These are phyloP conservation scores for Sphinx pinastri DNA, from an alignment of 2,888 invertebrate genomes.

Conservation along the genomic window DNA sequence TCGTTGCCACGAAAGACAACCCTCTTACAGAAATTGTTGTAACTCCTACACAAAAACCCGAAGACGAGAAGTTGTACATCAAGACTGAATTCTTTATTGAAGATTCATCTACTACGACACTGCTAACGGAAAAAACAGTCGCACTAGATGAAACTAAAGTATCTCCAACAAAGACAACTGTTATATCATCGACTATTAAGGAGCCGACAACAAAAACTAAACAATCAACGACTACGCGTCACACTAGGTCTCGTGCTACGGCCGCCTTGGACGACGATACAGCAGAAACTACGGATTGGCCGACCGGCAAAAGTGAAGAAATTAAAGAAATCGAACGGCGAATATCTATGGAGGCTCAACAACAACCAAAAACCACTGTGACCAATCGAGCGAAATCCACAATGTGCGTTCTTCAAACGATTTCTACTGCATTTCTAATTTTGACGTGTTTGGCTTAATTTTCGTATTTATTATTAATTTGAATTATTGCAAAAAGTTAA, in stretches of 20 bases:
- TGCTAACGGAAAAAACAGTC: slow-evolving; percentile 25
- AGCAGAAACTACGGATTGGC: slow-evolving; percentile 42
- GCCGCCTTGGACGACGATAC: slow-evolving; percentile 23
- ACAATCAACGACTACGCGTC: slow-evolving; percentile 16
- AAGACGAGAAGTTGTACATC: not conserved
- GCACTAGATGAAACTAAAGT: slow-evolving; percentile 22
- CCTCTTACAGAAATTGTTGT: slow-evolving; percentile 24
- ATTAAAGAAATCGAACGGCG: slow-evolving; percentile 42
- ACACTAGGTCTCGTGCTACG: not conserved
- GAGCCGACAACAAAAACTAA: slow-evolving; percentile 21
- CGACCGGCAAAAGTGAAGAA: slow-evolving; percentile 43
- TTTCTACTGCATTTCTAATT: slow-evolving; percentile 47
- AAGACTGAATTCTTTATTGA: not conserved
- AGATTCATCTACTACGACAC: not conserved
- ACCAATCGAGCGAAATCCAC: slow-evolving; percentile 40
- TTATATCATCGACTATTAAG: slow-evolving; percentile 29
- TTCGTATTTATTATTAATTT: not conserved
- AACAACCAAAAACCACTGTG: slow-evolving; percentile 37
- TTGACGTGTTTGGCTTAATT: slow-evolving; percentile 38
- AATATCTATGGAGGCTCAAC: slow-evolving; percentile 50
- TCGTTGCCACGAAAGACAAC: slow-evolving; percentile 61
- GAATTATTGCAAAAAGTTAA: slow-evolving; percentile 1
- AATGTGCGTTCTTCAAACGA: slow-evolving; percentile 38
- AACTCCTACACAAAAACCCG: not conserved
- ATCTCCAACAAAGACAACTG: slow-evolving; percentile 16